Percentiles rank a stretch among this genome's conserved stretches.
Evolutionary conservation across 2,113 vertebrate species (phyloP).

Genomic region (Larimichthys polyactis): DNA sequence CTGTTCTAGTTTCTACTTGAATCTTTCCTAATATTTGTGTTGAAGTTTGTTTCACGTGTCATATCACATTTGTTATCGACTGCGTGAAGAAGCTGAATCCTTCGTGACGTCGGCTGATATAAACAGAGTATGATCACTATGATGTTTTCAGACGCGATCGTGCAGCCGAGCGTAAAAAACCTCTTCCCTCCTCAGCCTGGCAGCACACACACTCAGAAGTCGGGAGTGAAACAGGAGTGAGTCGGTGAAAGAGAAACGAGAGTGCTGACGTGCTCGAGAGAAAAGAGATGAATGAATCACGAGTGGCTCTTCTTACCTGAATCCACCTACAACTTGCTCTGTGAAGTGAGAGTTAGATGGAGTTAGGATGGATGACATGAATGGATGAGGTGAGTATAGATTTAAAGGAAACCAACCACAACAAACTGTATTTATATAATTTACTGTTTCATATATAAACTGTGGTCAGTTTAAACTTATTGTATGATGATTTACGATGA

Average conservation of each 20-base stretch:
- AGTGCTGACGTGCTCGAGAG: constrained; percentile 52
- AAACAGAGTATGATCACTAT: not conserved
- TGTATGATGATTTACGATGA: not conserved
- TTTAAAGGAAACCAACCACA: not conserved
- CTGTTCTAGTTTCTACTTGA: not conserved
- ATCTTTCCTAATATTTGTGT: no score
- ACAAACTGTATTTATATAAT: no score
- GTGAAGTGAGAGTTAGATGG: constrained; percentile 72
- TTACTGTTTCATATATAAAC: not conserved
- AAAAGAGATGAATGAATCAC: constrained; percentile 35
- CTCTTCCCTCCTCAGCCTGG: constrained; percentile 7
- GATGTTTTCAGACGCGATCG: constrained; percentile 34
- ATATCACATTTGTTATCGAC: constrained; percentile 7
- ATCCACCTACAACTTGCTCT: constrained; percentile 78
- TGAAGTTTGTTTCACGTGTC: not conserved
- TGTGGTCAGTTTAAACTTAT: not conserved
- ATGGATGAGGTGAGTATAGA: not conserved
- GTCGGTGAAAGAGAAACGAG: constrained; percentile 1
- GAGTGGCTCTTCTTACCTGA: constrained; percentile 77
- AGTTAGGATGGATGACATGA: constrained; percentile 60
- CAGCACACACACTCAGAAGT: constrained; percentile 10
- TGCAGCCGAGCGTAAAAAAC: constrained; percentile 43
- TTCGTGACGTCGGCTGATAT: constrained; percentile 8
- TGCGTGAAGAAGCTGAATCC: not conserved
- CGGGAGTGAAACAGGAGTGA: constrained; percentile 22